These are phyloP conservation scores for Crenuchus spilurus DNA, from an alignment of 2,797 vertebrate species.

Conservation along the genomic window DNA sequence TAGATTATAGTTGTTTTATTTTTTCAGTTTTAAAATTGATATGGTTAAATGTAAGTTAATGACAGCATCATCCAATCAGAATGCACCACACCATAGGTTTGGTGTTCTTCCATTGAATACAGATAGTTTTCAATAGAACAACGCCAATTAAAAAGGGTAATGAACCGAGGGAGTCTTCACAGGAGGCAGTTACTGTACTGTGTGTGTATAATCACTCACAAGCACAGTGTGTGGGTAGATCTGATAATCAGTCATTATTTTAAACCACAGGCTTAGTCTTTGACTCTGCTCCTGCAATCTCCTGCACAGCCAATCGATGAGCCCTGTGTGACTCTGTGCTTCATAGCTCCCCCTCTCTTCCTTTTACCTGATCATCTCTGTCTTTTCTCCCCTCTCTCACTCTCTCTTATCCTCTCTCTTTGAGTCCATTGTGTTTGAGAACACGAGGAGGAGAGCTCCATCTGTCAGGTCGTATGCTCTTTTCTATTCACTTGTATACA, in stretches of 20 bases:
- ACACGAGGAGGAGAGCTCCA: slow-evolving; percentile 13
- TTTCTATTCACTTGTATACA: background rate
- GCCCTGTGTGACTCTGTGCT: slow-evolving; percentile 36
- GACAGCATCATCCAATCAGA: background rate
- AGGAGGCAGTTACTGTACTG: slow-evolving; percentile 18
- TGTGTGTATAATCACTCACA: slow-evolving; percentile 19
- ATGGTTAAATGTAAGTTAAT: too few relatives aligned
- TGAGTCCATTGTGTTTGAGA: slow-evolving; percentile 33
- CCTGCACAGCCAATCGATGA: slow-evolving; percentile 44
- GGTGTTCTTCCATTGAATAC: background rate
- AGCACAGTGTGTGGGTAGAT: slow-evolving; percentile 49
- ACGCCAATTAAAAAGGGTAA: background rate
- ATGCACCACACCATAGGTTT: slow-evolving; percentile 7
- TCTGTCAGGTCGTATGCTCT: slow-evolving; percentile 70
- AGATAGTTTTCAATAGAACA: too few relatives aligned
- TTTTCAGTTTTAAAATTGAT: too few relatives aligned
- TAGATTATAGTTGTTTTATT: background rate
- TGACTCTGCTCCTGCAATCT: slow-evolving; percentile 26
- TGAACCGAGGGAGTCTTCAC: background rate
- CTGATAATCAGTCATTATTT: slow-evolving; percentile 63
- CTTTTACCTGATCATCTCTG: slow-evolving; percentile 41
- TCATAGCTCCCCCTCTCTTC: slow-evolving; percentile 32
- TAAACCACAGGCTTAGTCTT: slow-evolving; percentile 62
- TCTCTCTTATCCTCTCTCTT: slow-evolving; percentile 17
- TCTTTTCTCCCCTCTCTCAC: background rate